Evolutionary conservation across 2,797 vertebrate genomes (phyloP), one percentile per base, ranked within the genome.

Genomic region (Pangasius larnaudii): DNA sequence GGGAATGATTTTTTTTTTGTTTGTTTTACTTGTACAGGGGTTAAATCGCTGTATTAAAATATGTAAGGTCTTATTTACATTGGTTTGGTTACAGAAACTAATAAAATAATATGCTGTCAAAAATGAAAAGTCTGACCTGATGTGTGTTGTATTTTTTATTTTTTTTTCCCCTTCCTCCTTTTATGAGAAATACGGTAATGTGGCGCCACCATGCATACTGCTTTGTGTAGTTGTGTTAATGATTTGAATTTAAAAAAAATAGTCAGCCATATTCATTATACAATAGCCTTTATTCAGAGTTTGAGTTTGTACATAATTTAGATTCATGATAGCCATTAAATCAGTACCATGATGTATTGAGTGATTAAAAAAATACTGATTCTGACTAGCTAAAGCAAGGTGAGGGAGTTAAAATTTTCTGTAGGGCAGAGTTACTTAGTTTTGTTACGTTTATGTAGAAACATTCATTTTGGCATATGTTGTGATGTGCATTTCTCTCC

Each of bases 71-170:
- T 99, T 99, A 99, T 98, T 99, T 99, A 98, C 98, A 97, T 98
- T 97, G 97, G 98, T 99, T 99, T 99, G 98, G 98, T 99, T 99
- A 99, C 98, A 98, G 97, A 99, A 98, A 99, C 98, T 99, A 99
- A 99, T 99, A 99, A 99, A 99, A 97, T 99, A 98, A 96, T 96
- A 97, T 99, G 98, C 97, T 98, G 97, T 98, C 97, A 96, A 98
- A 91, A 88, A 75, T 85, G 53, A 69, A 27, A 78, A n/a, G 71
- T 14, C 33, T 51, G 6, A 59, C n/a, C 74, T 30, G 33, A 85
- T 53, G 51, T 53, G 51, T 85, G 61, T 4, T 24, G 42, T 61
- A 59, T 4, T 36, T 69, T n/a, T n/a, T n/a, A n/a, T n/a, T n/a
- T n/a, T n/a, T n/a, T 65, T 78, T 27, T 18, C 16, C 24, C n/a